Evolutionary conservation across 2,113 vertebrate species (phyloP).

Genomic region (Nipponia nippon): DNA sequence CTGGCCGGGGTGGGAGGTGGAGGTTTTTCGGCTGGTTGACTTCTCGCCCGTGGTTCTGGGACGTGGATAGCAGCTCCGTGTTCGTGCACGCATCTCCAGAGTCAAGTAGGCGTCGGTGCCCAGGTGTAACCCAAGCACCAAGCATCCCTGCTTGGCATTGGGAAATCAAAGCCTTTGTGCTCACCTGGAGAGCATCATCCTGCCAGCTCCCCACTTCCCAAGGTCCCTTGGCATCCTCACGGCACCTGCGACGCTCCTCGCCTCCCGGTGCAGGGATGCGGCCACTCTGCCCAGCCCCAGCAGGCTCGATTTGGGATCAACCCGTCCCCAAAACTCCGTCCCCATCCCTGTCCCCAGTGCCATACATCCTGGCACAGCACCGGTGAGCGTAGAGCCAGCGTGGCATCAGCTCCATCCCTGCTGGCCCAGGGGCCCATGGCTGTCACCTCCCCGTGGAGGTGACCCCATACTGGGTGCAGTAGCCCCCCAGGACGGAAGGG

Average conservation of each 20-base stretch:
- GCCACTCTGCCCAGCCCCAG: background rate
- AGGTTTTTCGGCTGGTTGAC: background rate
- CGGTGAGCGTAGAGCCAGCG: accelerated
- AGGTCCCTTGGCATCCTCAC: background rate
- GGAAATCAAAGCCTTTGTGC: background rate
- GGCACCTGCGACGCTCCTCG: background rate
- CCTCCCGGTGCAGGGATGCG: background rate
- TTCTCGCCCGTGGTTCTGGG: accelerated
- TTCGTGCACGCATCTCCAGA: accelerated
- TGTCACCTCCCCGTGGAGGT: background rate
- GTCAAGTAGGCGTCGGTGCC: accelerated
- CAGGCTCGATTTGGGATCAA: background rate
- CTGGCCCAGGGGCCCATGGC: background rate
- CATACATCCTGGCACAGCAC: background rate
- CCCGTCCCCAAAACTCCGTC: background rate
- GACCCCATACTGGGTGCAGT: background rate
- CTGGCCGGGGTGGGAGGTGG: background rate
- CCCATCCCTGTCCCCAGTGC: background rate
- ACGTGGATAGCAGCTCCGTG: background rate
- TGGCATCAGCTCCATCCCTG: background rate
- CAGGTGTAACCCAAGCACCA: background rate
- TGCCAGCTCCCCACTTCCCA: background rate
- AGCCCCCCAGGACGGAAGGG: background rate
- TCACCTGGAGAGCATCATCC: background rate
- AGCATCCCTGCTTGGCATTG: background rate